Evolutionary conservation across 2,888 invertebrate genomes (phyloP).

Genomic region (Ophion ventricosus): DNA sequence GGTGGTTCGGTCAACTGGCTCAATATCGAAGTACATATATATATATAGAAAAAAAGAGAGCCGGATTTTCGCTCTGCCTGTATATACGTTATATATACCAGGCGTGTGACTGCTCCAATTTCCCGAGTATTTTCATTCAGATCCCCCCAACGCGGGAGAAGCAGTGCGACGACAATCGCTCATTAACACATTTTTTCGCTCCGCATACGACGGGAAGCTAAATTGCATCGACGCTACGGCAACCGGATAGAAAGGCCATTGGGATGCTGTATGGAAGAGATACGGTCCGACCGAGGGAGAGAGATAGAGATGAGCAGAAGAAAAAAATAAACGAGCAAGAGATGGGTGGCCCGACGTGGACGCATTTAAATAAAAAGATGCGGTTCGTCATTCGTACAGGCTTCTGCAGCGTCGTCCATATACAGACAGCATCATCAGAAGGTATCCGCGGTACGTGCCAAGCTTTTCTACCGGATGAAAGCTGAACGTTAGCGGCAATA

Average conservation of each 20-base stretch:
- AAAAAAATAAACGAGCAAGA: conserved; percentile 52
- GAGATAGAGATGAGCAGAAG: conserved; percentile 64
- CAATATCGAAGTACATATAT: not conserved
- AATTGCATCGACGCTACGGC: conserved; percentile 73
- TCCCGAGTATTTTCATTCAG: conserved; percentile 76
- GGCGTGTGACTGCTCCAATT: conserved; percentile 71
- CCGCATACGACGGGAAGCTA: conserved; percentile 70
- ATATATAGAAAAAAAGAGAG: not conserved
- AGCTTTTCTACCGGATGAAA: conserved; percentile 51
- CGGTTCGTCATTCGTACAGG: conserved; percentile 67
- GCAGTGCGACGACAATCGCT: conserved; percentile 79
- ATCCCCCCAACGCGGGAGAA: conserved; percentile 55
- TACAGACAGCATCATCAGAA: conserved; percentile 40
- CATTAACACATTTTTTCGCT: conserved; percentile 81
- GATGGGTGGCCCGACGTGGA: conserved; percentile 64
- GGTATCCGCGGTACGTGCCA: conserved; percentile 41
- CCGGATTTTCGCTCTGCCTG: not conserved
- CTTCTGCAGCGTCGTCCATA: conserved; percentile 49
- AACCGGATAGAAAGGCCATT: conserved; percentile 70
- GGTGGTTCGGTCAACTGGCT: conserved; percentile 5
- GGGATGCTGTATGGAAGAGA: conserved; percentile 50
- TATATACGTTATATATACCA: not conserved
- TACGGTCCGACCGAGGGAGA: conserved; percentile 26
- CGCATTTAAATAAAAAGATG: conserved; percentile 81
- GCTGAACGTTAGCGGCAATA: conserved; percentile 35